A percentile compares a stretch with the other conserved stretches of the same genome.
These are phyloP conservation scores for Epirrhoe tristata DNA, from an alignment of 2,888 invertebrate species.

Conservation along the genomic window DNA sequence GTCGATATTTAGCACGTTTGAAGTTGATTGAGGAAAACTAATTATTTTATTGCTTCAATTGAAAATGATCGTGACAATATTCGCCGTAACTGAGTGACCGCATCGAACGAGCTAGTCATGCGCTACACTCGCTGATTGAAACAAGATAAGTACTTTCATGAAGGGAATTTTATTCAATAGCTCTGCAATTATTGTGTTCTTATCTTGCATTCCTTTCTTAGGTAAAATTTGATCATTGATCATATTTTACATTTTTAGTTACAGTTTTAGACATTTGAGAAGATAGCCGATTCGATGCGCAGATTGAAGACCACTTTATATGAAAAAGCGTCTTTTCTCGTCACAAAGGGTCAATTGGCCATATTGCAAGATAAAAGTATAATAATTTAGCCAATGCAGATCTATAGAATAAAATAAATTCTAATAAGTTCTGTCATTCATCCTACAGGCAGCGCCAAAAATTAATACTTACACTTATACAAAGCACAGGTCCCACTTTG, in stretches of 20 bases:
- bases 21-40: neutral
- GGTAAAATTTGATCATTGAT: too few species aligned
- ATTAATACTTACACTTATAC: constrained; percentile 90
- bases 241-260: too few species aligned
- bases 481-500: constrained; percentile 96
- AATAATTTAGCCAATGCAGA: too few species aligned
- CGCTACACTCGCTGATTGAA: constrained; percentile 20
- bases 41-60: constrained; percentile 24
- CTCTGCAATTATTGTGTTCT: neutral
- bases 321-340: too few species aligned
- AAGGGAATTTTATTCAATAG: neutral
- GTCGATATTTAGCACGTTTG: neutral
- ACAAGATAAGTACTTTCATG: constrained; percentile 1
- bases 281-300: too few species aligned
- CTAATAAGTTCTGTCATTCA: too few species aligned
- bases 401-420: too few species aligned
- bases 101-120: constrained; percentile 24
- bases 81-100: constrained; percentile 14
- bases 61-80: constrained; percentile 17
- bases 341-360: too few species aligned
- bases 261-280: too few species aligned
- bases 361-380: too few species aligned
- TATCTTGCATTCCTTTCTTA: neutral
- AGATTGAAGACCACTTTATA: too few species aligned
- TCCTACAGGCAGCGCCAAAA: neutral